Evolutionary conservation across 1,140 invertebrate genomes (phyloP).

Genomic region (Bombus turneri): DNA sequence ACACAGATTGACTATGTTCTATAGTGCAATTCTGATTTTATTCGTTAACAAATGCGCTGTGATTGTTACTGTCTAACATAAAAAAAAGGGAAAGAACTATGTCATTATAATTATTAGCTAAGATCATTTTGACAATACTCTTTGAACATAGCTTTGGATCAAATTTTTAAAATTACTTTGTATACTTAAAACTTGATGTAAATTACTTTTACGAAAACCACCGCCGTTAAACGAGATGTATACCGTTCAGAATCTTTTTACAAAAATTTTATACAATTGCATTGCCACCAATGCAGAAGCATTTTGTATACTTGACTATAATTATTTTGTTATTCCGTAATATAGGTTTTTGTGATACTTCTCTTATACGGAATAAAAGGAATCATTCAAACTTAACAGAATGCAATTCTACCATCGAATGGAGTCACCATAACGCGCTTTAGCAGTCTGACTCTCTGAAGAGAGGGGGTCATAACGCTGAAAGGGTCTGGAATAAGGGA

Average conservation of each 20-base stretch:
- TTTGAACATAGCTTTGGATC: background rate
- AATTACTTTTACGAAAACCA: background rate
- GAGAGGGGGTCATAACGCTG: constrained; percentile 3
- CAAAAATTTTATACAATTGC: constrained; percentile 10
- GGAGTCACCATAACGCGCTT: background rate
- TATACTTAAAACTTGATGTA: constrained; percentile 19
- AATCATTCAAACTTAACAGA: background rate
- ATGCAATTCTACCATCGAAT: background rate
- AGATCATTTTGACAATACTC: constrained; percentile 56
- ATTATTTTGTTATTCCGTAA: background rate
- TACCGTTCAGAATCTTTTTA: background rate
- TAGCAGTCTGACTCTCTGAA: background rate
- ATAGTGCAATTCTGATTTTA: constrained; percentile 57
- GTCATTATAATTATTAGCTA: constrained; percentile 51
- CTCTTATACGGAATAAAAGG: constrained; percentile 33
- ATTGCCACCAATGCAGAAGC: background rate
- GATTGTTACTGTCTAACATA: constrained; percentile 60
- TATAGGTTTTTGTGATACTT: constrained; percentile 57
- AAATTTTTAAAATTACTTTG: background rate
- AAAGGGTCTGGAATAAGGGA: constrained; percentile 25
- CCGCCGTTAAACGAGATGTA: background rate
- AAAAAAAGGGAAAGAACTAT: constrained; percentile 8
- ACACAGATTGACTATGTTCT: constrained; percentile 54
- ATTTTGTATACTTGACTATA: background rate
- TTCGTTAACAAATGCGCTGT: constrained; percentile 66